These are phyloP conservation scores for Dipodomys stephensi DNA, from an alignment of 2,113 vertebrate genomes.

Conservation along the genomic window DNA sequence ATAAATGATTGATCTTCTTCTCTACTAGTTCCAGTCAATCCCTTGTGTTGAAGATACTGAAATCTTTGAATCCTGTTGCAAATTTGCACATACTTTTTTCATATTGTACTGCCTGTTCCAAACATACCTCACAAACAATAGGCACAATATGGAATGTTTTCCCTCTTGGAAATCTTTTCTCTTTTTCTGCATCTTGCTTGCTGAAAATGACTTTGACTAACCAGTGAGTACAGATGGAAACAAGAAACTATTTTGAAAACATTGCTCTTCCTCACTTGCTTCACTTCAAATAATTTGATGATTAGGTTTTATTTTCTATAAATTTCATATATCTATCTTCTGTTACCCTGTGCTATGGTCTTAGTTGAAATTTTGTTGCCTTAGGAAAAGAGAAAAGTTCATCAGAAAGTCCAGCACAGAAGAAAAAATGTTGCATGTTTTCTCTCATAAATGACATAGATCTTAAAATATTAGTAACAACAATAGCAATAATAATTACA, in stretches of 20 bases:
- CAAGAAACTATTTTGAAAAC: background rate
- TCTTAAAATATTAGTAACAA: too few relatives aligned
- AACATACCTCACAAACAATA: background rate
- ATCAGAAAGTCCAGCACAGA: too few relatives aligned
- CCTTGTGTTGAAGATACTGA: background rate
- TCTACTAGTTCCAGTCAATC: background rate
- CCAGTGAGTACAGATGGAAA: background rate
- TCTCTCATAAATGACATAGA: too few relatives aligned
- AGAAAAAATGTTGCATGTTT: too few relatives aligned
- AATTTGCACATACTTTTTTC: background rate
- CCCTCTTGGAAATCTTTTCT: background rate
- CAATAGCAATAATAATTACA: too few relatives aligned
- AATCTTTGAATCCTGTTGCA: background rate
- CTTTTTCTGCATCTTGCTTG: background rate
- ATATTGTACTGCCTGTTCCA: background rate
- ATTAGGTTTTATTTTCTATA: slow-evolving; percentile 39
- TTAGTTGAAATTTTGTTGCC: slow-evolving; percentile 32
- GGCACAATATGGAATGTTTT: background rate
- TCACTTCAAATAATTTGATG: background rate
- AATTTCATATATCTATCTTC: background rate
- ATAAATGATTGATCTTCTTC: background rate
- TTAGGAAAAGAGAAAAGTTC: slow-evolving; percentile 12
- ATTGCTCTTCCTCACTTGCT: background rate
- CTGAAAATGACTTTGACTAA: background rate
- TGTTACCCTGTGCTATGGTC: background rate